A percentile compares a stretch with the other conserved stretches of the same genome.
Evolutionary conservation across 2,113 vertebrate species (phyloP).

Genomic region (Rousettus leschenaultii): DNA sequence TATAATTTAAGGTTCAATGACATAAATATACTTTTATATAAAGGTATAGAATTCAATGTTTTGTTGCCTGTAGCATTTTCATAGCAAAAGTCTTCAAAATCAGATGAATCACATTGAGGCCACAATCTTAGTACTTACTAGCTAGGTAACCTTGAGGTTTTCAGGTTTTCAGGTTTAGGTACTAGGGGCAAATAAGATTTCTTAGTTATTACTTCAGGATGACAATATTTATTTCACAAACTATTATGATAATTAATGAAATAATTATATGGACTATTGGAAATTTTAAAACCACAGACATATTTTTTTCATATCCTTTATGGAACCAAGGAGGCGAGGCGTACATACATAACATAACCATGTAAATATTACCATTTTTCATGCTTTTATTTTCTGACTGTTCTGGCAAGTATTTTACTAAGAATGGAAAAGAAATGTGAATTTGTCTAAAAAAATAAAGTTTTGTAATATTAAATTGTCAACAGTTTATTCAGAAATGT

Average conservation of each 20-base stretch:
- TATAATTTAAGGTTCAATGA: not conserved
- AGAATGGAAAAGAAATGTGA: not conserved
- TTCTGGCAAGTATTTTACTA: conserved; percentile 14
- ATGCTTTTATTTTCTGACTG: not conserved
- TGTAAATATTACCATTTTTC: not conserved
- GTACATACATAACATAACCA: not conserved
- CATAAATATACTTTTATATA: not conserved
- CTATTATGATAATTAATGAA: not conserved
- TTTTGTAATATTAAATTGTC: conserved; percentile 2
- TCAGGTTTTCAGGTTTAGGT: not conserved
- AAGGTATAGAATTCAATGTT: not conserved
- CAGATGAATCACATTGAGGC: not conserved
- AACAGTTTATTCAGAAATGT: not conserved
- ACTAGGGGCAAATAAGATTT: not conserved
- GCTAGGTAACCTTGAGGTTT: not conserved
- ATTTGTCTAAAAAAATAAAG: not conserved
- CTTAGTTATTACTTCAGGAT: not conserved
- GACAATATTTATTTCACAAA: not conserved
- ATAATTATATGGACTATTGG: not conserved
- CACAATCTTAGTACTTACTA: not conserved
- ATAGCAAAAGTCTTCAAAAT: not conserved
- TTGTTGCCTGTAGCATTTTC: not conserved
- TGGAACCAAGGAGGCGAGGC: not conserved
- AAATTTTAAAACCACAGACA: not conserved
- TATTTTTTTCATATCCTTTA: not conserved